Evolutionary conservation across 2,113 vertebrate species (phyloP).

Genomic region (Penelope pileata): DNA sequence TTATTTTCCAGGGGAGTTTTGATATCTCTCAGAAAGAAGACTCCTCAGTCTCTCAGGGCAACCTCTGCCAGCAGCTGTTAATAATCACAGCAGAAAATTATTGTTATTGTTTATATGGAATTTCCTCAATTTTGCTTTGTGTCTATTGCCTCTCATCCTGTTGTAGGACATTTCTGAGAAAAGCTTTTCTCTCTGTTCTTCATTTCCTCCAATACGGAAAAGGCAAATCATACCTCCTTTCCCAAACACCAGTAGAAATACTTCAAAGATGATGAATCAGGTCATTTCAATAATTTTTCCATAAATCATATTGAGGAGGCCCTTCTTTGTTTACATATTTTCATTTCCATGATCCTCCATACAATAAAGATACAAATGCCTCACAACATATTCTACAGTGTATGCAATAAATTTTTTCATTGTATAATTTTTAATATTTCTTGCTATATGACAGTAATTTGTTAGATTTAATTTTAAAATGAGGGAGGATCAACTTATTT

Average conservation of each 20-base stretch:
- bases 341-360: neutral
- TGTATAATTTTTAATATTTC: neutral
- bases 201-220: neutral
- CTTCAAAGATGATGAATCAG: neutral
- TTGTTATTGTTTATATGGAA: neutral
- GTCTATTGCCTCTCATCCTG: neutral
- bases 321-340: neutral
- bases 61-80: neutral
- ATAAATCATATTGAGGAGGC: neutral
- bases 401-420: neutral
- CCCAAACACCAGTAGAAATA: neutral
- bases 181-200: neutral
- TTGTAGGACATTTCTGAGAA: neutral
- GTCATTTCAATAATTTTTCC: neutral
- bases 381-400: neutral
- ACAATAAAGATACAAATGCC: neutral
- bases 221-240: neutral
- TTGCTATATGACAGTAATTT: neutral
- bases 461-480: neutral
- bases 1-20: neutral
- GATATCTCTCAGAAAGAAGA: neutral
- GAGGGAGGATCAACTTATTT: neutral
- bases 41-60: neutral
- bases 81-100: neutral
- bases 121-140: neutral